phyloP scores from a whole-genome alignment of 2,888 invertebrate genomes.

The Cryptocephalus moraei region DNA sequence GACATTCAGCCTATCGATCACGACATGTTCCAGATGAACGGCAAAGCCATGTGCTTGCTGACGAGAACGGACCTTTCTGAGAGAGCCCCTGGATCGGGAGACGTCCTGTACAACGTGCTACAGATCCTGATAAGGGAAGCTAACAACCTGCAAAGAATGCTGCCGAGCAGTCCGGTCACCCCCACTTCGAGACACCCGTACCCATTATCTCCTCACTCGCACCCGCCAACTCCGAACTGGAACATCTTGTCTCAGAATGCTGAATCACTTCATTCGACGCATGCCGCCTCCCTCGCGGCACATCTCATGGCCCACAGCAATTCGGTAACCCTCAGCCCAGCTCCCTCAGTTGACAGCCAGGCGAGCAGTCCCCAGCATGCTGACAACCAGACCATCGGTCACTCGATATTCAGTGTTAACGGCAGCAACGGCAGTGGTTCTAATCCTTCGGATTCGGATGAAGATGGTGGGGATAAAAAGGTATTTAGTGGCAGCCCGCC shows the following conservation, averaged over 20 bases:
- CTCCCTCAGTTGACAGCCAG: slow-evolving; percentile 80
- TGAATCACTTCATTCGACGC: slow-evolving; percentile 32
- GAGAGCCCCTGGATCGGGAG: slow-evolving; percentile 86
- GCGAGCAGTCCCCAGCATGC: slow-evolving; percentile 76
- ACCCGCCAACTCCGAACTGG: slow-evolving; percentile 75
- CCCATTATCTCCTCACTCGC: slow-evolving; percentile 71
- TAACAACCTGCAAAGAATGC: slow-evolving; percentile 64
- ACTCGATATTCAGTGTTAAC: slow-evolving; percentile 37
- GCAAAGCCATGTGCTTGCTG: slow-evolving; percentile 86
- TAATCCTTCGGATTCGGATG: slow-evolving; percentile 75
- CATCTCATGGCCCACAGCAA: slow-evolving; percentile 68
- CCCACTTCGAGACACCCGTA: slow-evolving; percentile 66
- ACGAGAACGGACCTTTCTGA: slow-evolving; percentile 85
- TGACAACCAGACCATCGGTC: slow-evolving; percentile 40
- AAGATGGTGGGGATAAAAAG: slow-evolving; percentile 48
- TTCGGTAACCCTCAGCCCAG: slow-evolving; percentile 83
- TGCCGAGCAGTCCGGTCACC: slow-evolving; percentile 72
- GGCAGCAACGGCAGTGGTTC: slow-evolving; percentile 46
- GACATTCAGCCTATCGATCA: slow-evolving; percentile 84
- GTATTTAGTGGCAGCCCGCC: slow-evolving; percentile 35
- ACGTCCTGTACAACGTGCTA: slow-evolving; percentile 86
- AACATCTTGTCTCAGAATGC: slow-evolving; percentile 33
- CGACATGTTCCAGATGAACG: slow-evolving; percentile 94
- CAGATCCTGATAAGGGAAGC: slow-evolving; percentile 78
- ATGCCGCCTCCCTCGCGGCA: slow-evolving; percentile 53